Base-by-base conservation (phyloP, 2,888 invertebrate genomes). In the Tetramorium bicarinatum region DNA sequence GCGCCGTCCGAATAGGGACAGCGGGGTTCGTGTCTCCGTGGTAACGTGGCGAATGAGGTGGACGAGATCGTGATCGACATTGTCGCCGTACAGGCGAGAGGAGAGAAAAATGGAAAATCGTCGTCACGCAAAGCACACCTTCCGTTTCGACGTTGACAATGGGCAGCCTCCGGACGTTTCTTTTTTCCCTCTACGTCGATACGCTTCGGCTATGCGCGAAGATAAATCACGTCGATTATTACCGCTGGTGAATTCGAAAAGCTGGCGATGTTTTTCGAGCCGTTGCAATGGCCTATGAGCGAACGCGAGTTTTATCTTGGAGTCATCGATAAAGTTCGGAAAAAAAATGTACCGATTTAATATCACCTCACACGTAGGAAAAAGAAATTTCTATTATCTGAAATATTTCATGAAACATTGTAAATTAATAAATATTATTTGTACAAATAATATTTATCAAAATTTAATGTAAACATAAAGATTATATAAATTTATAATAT, bases 111-210 rank as follows among this genome's bases (percentile, higher is more conserved):
- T 41, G 76, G 72, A 77, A 79, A 83, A 83, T 66, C 59, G 54
- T 56, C 75, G 74, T 85, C 80, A 77, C 77, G 79, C 67, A 69
- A 83, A 72, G 49, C 69, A 64, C 69, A 34, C 72, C 77, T 64
- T 72, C 83, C 85, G 85, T 59, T 83, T 72, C 66, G 52, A 59
- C 80, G 74, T 34, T 82, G 67, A 85, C 85, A 83, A 83, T 83
- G 64, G 49, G 21, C 59, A 74, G 79, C 34, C 74, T 59, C 66
- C 75, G 74, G 67, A 83, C 54, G 49, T 75, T 80, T 62, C 52
- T 64, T 56, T 82, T 82, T 69, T 18, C 44, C 25, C 41, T 21
- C 54, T n/a, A 25, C 69, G 49, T 64, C 67, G 75, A 56, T 66
- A 72, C 56, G 77, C 76, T 75, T 82, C 84, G 67, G 21, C 59